These are phyloP conservation scores for Tenodera sinensis DNA, from an alignment of 2,888 invertebrate species.

Conservation along the genomic window DNA sequence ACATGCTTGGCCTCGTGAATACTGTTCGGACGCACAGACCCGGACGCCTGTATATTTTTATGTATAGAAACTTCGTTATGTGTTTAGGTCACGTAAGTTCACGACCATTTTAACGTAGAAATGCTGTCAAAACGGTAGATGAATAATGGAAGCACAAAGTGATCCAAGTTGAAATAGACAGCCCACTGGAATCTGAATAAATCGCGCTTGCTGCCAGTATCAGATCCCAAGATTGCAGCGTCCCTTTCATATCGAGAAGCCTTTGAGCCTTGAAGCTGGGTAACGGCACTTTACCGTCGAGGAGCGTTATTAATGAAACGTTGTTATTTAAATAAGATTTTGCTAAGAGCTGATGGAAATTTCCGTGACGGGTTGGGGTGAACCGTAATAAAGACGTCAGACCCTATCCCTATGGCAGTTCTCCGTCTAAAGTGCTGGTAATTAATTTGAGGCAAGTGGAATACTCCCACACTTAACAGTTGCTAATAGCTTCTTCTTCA, in stretches of 20 bases:
- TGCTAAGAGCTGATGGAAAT: not conserved
- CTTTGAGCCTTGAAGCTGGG: not conserved
- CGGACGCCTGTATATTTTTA: too few relatives aligned
- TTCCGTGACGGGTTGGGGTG: not conserved
- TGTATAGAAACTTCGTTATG: too few relatives aligned
- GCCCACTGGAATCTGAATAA: not conserved
- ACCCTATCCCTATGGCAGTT: not conserved
- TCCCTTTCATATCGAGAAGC: not conserved
- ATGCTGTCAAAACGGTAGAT: too few relatives aligned
- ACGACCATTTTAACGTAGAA: too few relatives aligned
- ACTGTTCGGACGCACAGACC: too few relatives aligned
- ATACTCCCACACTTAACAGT: not conserved
- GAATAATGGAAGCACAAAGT: too few relatives aligned
- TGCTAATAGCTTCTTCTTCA: not conserved
- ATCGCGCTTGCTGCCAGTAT: not conserved
- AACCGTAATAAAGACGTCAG: not conserved
- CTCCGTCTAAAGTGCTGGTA: not conserved
- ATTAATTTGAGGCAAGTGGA: not conserved
- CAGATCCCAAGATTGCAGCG: not conserved
- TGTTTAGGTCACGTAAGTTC: too few relatives aligned
- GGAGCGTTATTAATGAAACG: not conserved
- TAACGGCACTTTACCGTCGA: not conserved
- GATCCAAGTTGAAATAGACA: too few relatives aligned
- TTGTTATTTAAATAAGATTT: not conserved
- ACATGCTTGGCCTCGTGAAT: too few relatives aligned